Base-by-base conservation (phyloP, 2,797 vertebrate species). In the Premnoplex brunnescens region DNA sequence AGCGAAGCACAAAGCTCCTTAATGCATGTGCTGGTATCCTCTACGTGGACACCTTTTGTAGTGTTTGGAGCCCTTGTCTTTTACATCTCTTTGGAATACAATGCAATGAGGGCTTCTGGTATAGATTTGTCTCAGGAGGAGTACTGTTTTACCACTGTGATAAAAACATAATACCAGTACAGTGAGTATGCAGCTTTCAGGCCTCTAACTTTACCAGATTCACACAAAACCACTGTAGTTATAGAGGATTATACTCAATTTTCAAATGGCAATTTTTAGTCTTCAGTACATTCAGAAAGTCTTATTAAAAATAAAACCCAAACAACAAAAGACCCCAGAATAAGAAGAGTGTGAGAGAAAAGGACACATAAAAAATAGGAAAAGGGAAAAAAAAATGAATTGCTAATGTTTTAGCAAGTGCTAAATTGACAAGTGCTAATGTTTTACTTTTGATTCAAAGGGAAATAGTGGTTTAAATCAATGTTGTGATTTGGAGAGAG, bases 291-390 rank as follows among this genome's bases (percentile, higher is more conserved):
- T 72, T 81, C 16, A 51, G 36, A 66, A 75, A 63, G 18, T 59
- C 27, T 44, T 56, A 12, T 7, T 36, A 1, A 21, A 41, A 63
- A 21, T 32, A 44, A 22, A 46, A 43, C 6, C 2, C 24, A 44
- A 44, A 71, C 43, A 44, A 39, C 14, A 39, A 13, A 26, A 39
- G 5, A 41, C 34, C 7, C 6, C 30, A 36, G 24, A 84, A 9
- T 28, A 26, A 51, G 36, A 44, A 32, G 12, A 4, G 8, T 10
- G 2, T 28, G 9, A 39, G 5, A 26, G 17, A 55, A 10, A 43
- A 72, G 4, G 18, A 21, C 2, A 3, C 0, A 1, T 5, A 5
- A 74, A 66, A 82, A 58, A 14, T 5, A 44, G 28, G 3, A n/a
- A 41, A 39, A 28, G 7, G 12, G 10, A 6, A 48, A 60, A 87